Evolutionary conservation across 1,140 invertebrate species (phyloP), one percentile per base, ranked within the genome.

Genomic region (Drosophila azteca): DNA sequence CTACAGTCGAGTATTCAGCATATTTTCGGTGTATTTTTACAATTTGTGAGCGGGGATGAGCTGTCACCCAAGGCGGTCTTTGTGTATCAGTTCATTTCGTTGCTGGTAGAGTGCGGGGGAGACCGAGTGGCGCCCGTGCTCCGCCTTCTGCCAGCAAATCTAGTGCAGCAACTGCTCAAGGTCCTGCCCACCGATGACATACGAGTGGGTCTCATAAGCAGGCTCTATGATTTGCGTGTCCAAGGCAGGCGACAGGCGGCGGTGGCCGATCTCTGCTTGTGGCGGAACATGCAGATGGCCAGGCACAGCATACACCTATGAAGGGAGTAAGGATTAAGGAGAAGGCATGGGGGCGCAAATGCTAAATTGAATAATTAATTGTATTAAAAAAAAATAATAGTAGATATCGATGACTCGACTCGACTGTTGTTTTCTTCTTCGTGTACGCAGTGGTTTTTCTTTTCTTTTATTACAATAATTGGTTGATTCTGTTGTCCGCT

Each of bases 1-100:
- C 89, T 96, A 9, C 91, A 94, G 41, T 92, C 92, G 2, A 93
- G 94, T 22, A 83, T 96, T 2, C 93, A 94, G 59, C 93, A 94
- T 67, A 91, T 97, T 3, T 96, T 96, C 75, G 94, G 94, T 22
- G 94, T 95, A 48, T 96, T 97, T 72, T 93, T 94, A 9, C 94
- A 95, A 58, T 94, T 97, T 15, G 94, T 95, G n/a, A 94, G 94
- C 13, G 94, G 95, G 75, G 95, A 96, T 71, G 94, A 95, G 68
- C 93, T 98, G 0, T 96, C 96, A 13, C 96, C 96, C 53, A 95
- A 97, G 77, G 96, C 96, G 5, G 95, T 97, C 80, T 98, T 98
- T 91, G 96, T 97, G 54, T 94, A 97, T 62, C 94, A 96, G 74
- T 96, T 98, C 90, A 92, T 98, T n/a, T 94, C 96, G 57, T 94